Percentiles rank a stretch among this genome's conserved stretches.
Conservation (phyloP, 2,888 invertebrate genomes). For the Alcis repandata region DNA sequence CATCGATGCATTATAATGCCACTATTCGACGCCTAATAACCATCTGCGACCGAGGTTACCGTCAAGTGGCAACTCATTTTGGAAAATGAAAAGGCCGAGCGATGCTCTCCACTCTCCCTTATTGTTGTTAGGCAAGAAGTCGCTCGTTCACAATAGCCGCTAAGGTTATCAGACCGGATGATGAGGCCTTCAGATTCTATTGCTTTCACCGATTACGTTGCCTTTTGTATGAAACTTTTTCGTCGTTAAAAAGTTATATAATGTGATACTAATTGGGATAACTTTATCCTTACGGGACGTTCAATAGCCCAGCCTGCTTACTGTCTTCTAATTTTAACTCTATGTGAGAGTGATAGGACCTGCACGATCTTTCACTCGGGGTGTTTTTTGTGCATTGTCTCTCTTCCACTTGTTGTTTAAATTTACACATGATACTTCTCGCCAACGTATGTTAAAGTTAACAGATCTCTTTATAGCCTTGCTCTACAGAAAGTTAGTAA, state of each 20-base stretch:
- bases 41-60: slow-evolving; percentile 56
- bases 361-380: no score
- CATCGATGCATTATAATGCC: slow-evolving; percentile 73
- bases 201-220: slow-evolving; percentile 81
- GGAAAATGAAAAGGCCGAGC: slow-evolving; percentile 80
- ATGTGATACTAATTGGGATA: slow-evolving; percentile 62
- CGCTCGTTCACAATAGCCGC: slow-evolving; percentile 74
- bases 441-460: no score
- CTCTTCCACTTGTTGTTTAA: no score
- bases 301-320: no score
- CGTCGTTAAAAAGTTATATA: slow-evolving; percentile 64
- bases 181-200: slow-evolving; percentile 77
- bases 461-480: no score
- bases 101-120: slow-evolving; percentile 73
- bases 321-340: no score
- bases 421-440: no score
- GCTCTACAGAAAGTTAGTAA: no score
- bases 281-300: slow-evolving; percentile 50
- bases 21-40: slow-evolving; percentile 76
- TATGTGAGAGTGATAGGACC: no score
- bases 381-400: no score
- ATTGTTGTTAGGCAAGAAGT: slow-evolving; percentile 69
- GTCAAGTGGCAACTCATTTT: slow-evolving; percentile 79
- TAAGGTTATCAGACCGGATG: slow-evolving; percentile 84
- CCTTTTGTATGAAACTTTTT: slow-evolving; percentile 67